Base-by-base conservation (phyloP, 2,888 invertebrate genomes). In the Parnassius glacialis region DNA sequence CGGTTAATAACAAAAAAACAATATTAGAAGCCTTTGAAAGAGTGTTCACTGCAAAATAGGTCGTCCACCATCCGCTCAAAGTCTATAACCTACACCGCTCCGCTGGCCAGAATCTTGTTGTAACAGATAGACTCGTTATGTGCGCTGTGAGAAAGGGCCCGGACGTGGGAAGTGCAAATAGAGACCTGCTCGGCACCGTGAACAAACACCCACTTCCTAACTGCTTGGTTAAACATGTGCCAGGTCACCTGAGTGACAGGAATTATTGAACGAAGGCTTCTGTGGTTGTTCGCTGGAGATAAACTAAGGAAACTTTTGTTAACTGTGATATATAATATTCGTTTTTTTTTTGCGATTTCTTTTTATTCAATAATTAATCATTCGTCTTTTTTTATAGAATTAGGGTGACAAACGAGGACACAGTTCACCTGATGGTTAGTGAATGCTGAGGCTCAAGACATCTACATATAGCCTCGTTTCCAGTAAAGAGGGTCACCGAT, bases 121-220 rank as follows among this genome's bases (percentile, higher is more conserved):
- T 51, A 51, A 51, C 51, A 7, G 51, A 51, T 51, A 51, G 41
- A 52, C 41, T 41, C 41, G 16, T 52, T 52, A 52, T 34, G 25
- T 12, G 34, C 34, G 41, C 52, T 41, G 41, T 2, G 52, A 10
- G 52, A 34, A n/a, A 11, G 52, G 76, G 70, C 73, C 74, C 67
- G 67, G 75, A 70, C 70, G 80, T 85, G 85, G 77, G 84, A 85
- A 84, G 74, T 65, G 75, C 76, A 84, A 84, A 85, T 67, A 82
- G 69, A 76, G 70, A 65, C 62, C 64, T 62, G 66, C 52, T 66
- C 56, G 59, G 67, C 45, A 52, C 34, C 20, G 16, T 50, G n/a
- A 57, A 52, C 74, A 79, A 80, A 82, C 74, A 79, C 52, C 62
- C 64, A 69, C 74, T 73, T 76, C 73, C 72, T 75, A 74, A 81